A percentile compares a stretch with the other conserved stretches of the same genome.
These are phyloP conservation scores for Arctopsyche grandis DNA, from an alignment of 1,140 invertebrate genomes.

Conservation along the genomic window DNA sequence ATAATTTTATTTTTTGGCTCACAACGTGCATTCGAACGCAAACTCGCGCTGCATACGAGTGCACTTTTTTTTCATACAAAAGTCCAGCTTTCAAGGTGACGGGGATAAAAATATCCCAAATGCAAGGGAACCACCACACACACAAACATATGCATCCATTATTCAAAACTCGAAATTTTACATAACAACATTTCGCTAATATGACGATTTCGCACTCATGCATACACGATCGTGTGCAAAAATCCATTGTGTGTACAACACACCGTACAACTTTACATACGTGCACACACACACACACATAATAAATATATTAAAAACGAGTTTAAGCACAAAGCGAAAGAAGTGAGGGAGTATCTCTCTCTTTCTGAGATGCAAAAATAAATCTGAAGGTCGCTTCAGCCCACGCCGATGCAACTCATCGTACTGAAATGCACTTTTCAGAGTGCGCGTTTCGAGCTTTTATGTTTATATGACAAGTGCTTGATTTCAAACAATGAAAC, in stretches of 20 bases:
- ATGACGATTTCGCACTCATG: too few relatives aligned
- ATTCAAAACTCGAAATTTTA: too few relatives aligned
- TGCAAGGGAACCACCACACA: too few relatives aligned
- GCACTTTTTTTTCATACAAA: background rate
- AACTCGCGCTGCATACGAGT: background rate
- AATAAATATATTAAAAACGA: conserved; percentile 26
- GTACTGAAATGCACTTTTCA: conserved; percentile 42
- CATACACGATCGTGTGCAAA: too few relatives aligned
- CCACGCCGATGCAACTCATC: conserved; percentile 30
- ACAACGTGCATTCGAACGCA: background rate
- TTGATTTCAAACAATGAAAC: background rate
- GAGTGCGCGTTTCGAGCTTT: conserved; percentile 11
- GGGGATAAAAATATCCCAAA: background rate
- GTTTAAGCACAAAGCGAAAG: conserved; percentile 25
- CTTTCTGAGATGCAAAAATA: background rate
- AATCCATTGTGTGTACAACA: conserved; percentile 1
- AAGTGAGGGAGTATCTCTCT: background rate
- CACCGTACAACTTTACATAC: background rate
- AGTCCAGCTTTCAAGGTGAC: conserved; percentile 2
- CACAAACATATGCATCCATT: too few relatives aligned
- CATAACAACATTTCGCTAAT: too few relatives aligned
- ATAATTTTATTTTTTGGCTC: conserved; percentile 16
- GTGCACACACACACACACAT: background rate
- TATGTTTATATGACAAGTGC: conserved; percentile 12
- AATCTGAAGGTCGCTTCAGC: conserved; percentile 42